These are phyloP conservation scores for Margarornis squamiger DNA, from an alignment of 2,797 vertebrate genomes.

Conservation along the genomic window DNA sequence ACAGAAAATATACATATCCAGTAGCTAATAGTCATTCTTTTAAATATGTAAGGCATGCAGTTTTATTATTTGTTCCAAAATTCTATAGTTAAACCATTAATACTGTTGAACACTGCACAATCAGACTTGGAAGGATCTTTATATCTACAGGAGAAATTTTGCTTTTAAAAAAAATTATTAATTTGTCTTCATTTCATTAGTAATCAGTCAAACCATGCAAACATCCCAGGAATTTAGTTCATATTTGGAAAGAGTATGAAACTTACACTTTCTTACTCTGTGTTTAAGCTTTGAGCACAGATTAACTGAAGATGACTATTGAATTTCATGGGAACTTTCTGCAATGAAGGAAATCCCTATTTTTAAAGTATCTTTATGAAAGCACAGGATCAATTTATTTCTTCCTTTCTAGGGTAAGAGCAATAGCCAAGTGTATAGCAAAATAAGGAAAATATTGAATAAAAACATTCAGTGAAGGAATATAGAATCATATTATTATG, in stretches of 20 bases:
- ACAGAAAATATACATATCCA: not conserved
- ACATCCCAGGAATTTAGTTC: not conserved
- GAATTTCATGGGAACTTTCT: not conserved
- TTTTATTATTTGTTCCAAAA: not conserved
- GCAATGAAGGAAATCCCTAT: not conserved
- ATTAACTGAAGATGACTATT: not conserved
- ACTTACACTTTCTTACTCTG: not conserved
- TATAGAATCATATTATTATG: not conserved
- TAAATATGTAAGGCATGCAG: not conserved
- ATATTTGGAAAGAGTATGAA: not conserved
- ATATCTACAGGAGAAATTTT: not conserved
- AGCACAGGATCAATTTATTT: not conserved
- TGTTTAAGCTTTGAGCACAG: not conserved
- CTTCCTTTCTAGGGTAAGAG: not conserved
- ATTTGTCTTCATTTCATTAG: not conserved
- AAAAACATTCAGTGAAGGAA: not conserved
- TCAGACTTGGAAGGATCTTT: not conserved
- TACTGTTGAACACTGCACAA: fast-evolving
- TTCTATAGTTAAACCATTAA: not conserved
- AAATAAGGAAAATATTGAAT: not conserved
- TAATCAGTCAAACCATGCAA: not conserved
- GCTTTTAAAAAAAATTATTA: fast-evolving
- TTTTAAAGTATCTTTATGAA: not conserved
- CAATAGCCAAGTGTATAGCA: not conserved
- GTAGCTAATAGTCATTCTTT: not conserved